Percentiles rank a stretch among this genome's conserved stretches.
Conservation (phyloP, 1,140 invertebrate genomes). For the Neotoxoptera formosana region DNA sequence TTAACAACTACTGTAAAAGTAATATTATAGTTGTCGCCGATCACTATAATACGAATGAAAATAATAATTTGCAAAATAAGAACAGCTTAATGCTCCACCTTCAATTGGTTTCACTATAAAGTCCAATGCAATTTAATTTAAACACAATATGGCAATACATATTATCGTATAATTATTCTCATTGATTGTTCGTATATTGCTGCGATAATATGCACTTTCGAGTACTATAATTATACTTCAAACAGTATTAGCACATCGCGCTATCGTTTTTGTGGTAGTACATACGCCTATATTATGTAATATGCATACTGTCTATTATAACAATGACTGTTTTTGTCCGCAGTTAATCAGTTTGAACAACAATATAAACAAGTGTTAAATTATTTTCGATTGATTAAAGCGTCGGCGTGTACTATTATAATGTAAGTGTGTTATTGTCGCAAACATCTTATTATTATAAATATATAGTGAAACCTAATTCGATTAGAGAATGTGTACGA, state of each 20-base stretch:
- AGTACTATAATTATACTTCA: not conserved
- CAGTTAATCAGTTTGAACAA: not conserved
- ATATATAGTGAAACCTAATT: not conserved
- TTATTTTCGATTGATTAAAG: not conserved
- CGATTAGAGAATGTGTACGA: not conserved
- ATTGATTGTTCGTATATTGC: not conserved
- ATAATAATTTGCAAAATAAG: too few relatives aligned
- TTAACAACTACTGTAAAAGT: not conserved
- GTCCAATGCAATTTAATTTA: not conserved
- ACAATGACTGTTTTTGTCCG: not conserved
- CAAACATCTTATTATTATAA: not conserved
- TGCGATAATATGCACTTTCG: not conserved
- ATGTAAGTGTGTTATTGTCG: not conserved
- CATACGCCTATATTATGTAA: too few relatives aligned
- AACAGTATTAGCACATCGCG: not conserved
- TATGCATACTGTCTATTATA: not conserved
- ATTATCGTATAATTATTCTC: not conserved
- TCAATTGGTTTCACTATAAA: not conserved
- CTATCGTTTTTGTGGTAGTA: not conserved
- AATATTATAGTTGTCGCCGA: not conserved
- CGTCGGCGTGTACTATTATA: too few relatives aligned
- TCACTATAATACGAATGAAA: too few relatives aligned
- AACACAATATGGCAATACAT: too few relatives aligned
- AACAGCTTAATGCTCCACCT: not conserved
- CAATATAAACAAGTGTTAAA: not conserved